Percentiles rank a stretch among this genome's conserved stretches.
phyloP scores from a whole-genome alignment of 2,797 vertebrate species.

The Zenarchopterus dispar region DNA sequence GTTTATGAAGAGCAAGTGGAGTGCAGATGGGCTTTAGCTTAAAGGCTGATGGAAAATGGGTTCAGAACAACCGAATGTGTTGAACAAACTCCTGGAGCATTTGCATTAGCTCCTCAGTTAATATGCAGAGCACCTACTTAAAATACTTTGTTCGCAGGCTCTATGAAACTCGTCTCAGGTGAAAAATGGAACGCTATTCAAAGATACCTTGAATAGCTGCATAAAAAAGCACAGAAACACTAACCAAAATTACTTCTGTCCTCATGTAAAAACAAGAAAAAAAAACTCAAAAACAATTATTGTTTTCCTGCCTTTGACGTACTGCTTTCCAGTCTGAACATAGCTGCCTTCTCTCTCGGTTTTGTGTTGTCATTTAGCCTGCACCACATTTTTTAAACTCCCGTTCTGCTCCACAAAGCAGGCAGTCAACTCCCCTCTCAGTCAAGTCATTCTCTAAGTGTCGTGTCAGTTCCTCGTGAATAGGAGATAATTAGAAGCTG shows the following conservation, averaged over 20 bases:
- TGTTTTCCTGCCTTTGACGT: constrained; percentile 19
- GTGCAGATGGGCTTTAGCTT: constrained; percentile 21
- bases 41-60: constrained; percentile 8
- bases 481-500: constrained; percentile 73
- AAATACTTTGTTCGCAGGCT: constrained; percentile 25
- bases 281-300: constrained; percentile 1
- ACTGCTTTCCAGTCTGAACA: constrained; percentile 9
- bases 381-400: constrained; percentile 52
- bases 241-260: no score
- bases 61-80: constrained; percentile 20
- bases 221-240: background rate
- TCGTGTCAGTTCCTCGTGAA: constrained; percentile 58
- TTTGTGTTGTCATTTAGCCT: constrained; percentile 49
- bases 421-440: constrained; percentile 51
- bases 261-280: background rate
- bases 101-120: constrained; percentile 26
- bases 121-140: constrained; percentile 25
- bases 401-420: constrained; percentile 56
- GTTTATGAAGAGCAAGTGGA: constrained; percentile 8
- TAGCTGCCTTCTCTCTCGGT: constrained; percentile 14
- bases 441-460: constrained; percentile 57
- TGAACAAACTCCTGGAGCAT: constrained; percentile 14
- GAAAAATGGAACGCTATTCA: constrained; percentile 44
- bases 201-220: constrained; percentile 8
- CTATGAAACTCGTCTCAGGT: constrained; percentile 14